Percentiles rank a stretch among this genome's conserved stretches.
phyloP scores from a whole-genome alignment of 2,797 vertebrate genomes.

The Selene dorsalis region DNA sequence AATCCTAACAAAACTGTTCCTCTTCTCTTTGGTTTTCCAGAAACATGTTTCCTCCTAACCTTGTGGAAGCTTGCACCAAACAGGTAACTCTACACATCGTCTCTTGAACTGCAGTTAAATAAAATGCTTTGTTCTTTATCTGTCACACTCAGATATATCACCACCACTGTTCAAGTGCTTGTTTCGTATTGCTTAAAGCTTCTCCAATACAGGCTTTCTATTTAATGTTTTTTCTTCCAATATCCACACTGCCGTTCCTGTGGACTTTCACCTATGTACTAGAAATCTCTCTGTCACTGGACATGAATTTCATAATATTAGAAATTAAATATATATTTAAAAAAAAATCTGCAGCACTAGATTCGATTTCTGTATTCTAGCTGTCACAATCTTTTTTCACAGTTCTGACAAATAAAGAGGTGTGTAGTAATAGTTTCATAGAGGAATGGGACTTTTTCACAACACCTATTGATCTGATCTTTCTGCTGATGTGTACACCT shows the following conservation, averaged over 20 bases:
- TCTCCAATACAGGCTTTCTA: not conserved
- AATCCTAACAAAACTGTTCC: not conserved
- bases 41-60: constrained; percentile 99
- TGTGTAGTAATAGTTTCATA: not conserved
- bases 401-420: no score
- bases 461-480: not conserved
- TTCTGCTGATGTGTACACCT: not conserved
- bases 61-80: constrained; percentile 98
- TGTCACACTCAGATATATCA: not conserved
- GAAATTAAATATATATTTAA: not conserved
- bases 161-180: not conserved
- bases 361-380: no score
- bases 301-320: not conserved
- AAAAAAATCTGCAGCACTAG: no score
- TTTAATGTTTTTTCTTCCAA: not conserved
- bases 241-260: not conserved
- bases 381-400: no score
- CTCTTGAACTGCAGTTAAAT: not conserved
- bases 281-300: not conserved
- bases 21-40: constrained; percentile 80
- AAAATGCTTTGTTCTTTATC: constrained; percentile 2
- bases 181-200: not conserved
- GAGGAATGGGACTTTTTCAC: not conserved
- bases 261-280: not conserved
- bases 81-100: constrained; percentile 85